Conservation (phyloP, 2,888 invertebrate genomes). For the Apotomis turbidana region DNA sequence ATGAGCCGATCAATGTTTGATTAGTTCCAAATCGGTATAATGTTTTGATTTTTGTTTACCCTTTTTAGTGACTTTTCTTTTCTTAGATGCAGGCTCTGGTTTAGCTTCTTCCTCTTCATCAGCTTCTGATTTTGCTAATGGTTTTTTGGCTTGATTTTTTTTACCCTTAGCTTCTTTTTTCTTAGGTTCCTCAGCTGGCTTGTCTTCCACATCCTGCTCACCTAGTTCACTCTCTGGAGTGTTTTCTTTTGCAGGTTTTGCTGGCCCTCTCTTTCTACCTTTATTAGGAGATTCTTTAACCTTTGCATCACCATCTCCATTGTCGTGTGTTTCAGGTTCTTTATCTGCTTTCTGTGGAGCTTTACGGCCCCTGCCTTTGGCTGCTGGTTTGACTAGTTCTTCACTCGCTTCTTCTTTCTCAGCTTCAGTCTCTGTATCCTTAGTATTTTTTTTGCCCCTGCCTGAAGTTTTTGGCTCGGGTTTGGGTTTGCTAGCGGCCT, state of each 20-base stretch:
- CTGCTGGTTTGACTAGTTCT: conserved; percentile 61
- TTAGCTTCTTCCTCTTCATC: conserved; percentile 57
- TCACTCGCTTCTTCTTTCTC: conserved; percentile 52
- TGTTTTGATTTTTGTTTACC: conserved; percentile 55
- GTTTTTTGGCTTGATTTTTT: conserved; percentile 67
- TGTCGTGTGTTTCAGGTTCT: conserved; percentile 57
- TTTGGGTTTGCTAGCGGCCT: conserved; percentile 51
- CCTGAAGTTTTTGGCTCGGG: conserved; percentile 57
- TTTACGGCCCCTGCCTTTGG: conserved; percentile 67
- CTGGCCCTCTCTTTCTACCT: conserved; percentile 53
- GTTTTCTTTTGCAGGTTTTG: conserved; percentile 58
- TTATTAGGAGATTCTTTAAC: conserved; percentile 55
- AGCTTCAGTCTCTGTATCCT: conserved; percentile 55
- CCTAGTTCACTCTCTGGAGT: conserved; percentile 53
- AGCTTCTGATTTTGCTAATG: conserved; percentile 54
- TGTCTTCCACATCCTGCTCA: conserved; percentile 54
- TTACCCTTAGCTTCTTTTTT: conserved; percentile 68
- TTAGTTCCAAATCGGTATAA: not conserved
- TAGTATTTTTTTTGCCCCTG: conserved; percentile 61
- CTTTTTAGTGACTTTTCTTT: conserved; percentile 63
- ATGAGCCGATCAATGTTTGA: too few relatives aligned
- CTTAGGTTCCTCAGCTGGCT: conserved; percentile 60
- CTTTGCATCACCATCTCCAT: conserved; percentile 58
- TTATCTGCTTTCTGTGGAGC: conserved; percentile 58
- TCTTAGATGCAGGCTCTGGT: conserved; percentile 59